These are phyloP conservation scores for Galeruca laticollis DNA, from an alignment of 2,888 invertebrate genomes.

Conservation along the genomic window DNA sequence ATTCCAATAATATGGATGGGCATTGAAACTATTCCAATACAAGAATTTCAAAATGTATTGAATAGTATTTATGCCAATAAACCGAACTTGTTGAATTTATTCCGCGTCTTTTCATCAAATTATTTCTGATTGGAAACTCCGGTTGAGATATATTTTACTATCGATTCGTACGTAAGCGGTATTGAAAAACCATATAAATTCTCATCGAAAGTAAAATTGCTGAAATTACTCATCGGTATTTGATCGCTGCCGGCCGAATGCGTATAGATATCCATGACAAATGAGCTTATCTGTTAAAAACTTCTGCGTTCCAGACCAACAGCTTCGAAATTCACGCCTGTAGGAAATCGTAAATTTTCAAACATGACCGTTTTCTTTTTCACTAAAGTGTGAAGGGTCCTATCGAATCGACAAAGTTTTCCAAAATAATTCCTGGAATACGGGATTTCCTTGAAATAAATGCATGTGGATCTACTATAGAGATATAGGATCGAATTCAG, in stretches of 20 bases:
- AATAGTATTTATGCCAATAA: too few relatives aligned
- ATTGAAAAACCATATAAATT: constrained; percentile 40
- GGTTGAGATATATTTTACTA: constrained; percentile 9
- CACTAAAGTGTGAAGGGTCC: constrained; percentile 60
- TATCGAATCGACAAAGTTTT: constrained; percentile 54
- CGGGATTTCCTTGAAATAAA: constrained; percentile 29
- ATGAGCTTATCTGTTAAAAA: constrained; percentile 64
- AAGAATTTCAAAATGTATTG: too few relatives aligned
- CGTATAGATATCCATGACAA: constrained; percentile 62
- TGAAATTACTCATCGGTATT: constrained; percentile 57
- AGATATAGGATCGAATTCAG: background rate
- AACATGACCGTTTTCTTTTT: constrained; percentile 59
- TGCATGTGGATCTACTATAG: background rate
- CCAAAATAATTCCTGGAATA: constrained; percentile 51
- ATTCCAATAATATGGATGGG: too few relatives aligned
- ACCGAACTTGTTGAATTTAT: background rate
- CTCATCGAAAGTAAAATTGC: constrained; percentile 51
- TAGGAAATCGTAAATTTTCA: constrained; percentile 63
- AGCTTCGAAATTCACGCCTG: constrained; percentile 62
- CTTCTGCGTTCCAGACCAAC: constrained; percentile 62
- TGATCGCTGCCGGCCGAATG: constrained; percentile 57
- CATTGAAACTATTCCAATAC: too few relatives aligned
- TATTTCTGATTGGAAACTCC: constrained; percentile 4
- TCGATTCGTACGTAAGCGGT: constrained; percentile 13
- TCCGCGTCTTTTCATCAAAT: background rate